Base-by-base conservation (phyloP, 2,888 invertebrate species). In the Spisula subtruncata region DNA sequence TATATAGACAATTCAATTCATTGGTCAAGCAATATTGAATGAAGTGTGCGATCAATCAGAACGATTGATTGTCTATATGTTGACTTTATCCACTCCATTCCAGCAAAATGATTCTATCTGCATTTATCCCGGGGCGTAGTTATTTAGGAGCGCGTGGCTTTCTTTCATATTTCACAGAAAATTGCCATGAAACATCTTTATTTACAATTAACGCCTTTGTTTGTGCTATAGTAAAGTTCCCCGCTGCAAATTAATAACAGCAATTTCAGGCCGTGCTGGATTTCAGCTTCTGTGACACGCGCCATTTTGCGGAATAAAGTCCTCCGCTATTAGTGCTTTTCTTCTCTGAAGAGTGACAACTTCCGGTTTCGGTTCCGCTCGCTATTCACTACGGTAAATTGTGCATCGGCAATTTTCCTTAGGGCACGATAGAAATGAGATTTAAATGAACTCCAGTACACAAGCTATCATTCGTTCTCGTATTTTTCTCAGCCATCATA, bases 361-460 rank as follows among this genome's bases (percentile, higher is more conserved):
- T 90, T 92, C 92, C 92, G 91, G 89, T 80, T 75, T 80, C n/a
- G 81, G 85, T 90, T 92, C 92, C 92, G 92, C 66, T 56, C 86
- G 88, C 90, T 89, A 90, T 92, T 92, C 89, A 87, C 86, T 79
- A 84, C 60, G 92, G 89, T 92, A 92, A 92, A 92, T 92, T 90
- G 92, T 86, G 92, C 92, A 90, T 89, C 90, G 83, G 86, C 79
- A 86, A 90, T 90, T 89, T 84, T 89, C 90, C 90, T 88, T 75
- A 85, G 88, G 92, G 90, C 88, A 90, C 88, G 86, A 89, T 90
- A 87, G 83, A 81, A 92, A 92, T 82, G 88, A 87, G 86, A 87
- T 92, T 92, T 92, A 90, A 92, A 92, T 92, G 89, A 90, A 90
- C 88, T 88, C 81, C 85, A 85, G 85, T 89, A 89, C 89, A 86